These are phyloP conservation scores for Melanchra persicariae DNA, from an alignment of 2,888 invertebrate genomes.

Conservation along the genomic window DNA sequence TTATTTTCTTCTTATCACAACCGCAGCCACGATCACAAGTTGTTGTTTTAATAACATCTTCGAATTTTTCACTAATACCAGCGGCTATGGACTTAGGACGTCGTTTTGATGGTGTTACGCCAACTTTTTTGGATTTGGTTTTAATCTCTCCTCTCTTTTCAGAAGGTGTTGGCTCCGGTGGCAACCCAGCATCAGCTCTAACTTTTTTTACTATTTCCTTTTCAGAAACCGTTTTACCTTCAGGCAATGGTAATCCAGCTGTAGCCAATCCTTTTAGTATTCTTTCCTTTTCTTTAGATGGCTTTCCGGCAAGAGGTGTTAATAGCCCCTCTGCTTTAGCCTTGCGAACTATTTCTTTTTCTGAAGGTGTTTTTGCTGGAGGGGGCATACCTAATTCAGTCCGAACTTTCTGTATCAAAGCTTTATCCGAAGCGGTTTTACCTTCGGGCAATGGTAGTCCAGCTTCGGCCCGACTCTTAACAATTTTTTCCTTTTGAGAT, in stretches of 20 bases:
- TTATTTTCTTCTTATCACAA: slow-evolving; percentile 83
- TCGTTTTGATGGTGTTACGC: slow-evolving; percentile 62
- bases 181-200: slow-evolving; percentile 65
- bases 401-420: slow-evolving; percentile 48
- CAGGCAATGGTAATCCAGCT: slow-evolving; percentile 75
- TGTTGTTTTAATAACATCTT: slow-evolving; percentile 79
- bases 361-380: slow-evolving; percentile 70
- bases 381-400: slow-evolving; percentile 69
- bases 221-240: slow-evolving; percentile 76
- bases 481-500: slow-evolving; percentile 46
- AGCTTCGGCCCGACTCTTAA: slow-evolving; percentile 16
- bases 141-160: slow-evolving; percentile 72
- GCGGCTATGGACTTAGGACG: slow-evolving; percentile 64
- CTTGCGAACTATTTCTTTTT: slow-evolving; percentile 69
- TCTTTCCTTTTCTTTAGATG: slow-evolving; percentile 72
- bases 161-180: slow-evolving; percentile 70
- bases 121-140: slow-evolving; percentile 72
- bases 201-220: slow-evolving; percentile 73
- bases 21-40: slow-evolving; percentile 82
- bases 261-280: slow-evolving; percentile 73
- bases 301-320: slow-evolving; percentile 74
- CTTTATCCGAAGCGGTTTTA: slow-evolving; percentile 51
- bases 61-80: slow-evolving; percentile 70
- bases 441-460: slow-evolving; percentile 54
- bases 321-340: slow-evolving; percentile 75